Base-by-base conservation (phyloP, 2,888 invertebrate genomes). In the Troides helena region DNA sequence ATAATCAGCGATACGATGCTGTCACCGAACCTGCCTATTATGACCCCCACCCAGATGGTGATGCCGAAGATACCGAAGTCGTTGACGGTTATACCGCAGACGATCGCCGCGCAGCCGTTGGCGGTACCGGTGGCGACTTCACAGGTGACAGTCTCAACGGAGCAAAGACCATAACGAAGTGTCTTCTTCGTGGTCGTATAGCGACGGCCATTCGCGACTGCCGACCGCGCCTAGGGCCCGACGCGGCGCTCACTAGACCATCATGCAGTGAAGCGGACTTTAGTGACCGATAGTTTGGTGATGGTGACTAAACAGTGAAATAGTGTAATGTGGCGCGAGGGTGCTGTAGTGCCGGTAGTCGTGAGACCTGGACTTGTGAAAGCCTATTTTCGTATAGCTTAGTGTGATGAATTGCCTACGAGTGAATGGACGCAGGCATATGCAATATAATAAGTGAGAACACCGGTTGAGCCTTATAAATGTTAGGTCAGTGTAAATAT, bases 41-140 rank as follows among this genome's bases (percentile, higher is more conserved):
- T 91, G 75, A 75, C 80, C 4, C 76, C 87, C 0, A 82, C 80
- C 30, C 84, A 85, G 69, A 81, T 89, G 82, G 88, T 94, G 67
- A 89, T 97, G 91, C 96, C 96, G 64, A 96, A 96, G 86, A 96
- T 97, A 81, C 97, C 97, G 43, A 96, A 95, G 84, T 96, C 96
- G 2, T 84, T 97, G 75, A 97, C 97, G 0, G 96, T 97, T 67
- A 96, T 97, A 79, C 96, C 96, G 17, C 96, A 96, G 73, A 82
- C 84, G 7, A 76, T 84, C 46, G 46, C 46, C 46, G 46, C 46
- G 46, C 78, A 79, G 62, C 74, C 73, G 5, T 67, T 77, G 62
- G 70, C 76, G 58, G 70, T 76, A 43, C 74, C 76, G 14, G 69
- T 76, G 59, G 74, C 67, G 62, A 72, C 74, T 14, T 74, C 80